Conservation (phyloP, 2,113 vertebrate species). For the Larimichthys polyactis region DNA sequence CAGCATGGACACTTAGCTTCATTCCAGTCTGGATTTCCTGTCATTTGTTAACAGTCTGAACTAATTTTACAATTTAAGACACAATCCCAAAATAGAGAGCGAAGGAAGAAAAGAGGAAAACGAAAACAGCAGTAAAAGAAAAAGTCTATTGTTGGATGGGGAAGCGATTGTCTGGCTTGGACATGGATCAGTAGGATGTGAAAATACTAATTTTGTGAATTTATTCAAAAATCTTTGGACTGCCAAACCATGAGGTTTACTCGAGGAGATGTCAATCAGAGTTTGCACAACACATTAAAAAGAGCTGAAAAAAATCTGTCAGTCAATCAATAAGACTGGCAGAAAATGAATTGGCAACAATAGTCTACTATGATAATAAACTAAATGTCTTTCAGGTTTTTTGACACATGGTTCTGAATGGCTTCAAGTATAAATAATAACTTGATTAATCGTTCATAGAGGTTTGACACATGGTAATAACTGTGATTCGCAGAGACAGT, state of each 20-base stretch:
- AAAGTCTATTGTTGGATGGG: neutral
- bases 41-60: conserved; percentile 37
- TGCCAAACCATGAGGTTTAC: no score
- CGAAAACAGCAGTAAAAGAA: neutral
- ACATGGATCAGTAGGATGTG: neutral
- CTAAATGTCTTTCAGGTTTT: no score
- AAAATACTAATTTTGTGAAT: neutral
- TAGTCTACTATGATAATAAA: no score
- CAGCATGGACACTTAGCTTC: conserved; percentile 4
- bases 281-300: neutral
- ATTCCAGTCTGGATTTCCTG: conserved; percentile 39
- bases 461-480: neutral
- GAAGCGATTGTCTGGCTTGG: neutral
- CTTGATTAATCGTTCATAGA: no score
- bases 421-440: no score
- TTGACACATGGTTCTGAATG: no score
- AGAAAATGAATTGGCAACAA: no score
- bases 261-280: neutral
- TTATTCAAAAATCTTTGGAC: neutral
- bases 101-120: neutral
- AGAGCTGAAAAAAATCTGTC: neutral
- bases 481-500: neutral
- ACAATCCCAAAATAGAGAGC: neutral
- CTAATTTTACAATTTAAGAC: conserved; percentile 35
- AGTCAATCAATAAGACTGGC: no score